A percentile compares a stretch with the other conserved stretches of the same genome.
phyloP scores from a whole-genome alignment of 1,140 invertebrate species.

The Apis dorsata region DNA sequence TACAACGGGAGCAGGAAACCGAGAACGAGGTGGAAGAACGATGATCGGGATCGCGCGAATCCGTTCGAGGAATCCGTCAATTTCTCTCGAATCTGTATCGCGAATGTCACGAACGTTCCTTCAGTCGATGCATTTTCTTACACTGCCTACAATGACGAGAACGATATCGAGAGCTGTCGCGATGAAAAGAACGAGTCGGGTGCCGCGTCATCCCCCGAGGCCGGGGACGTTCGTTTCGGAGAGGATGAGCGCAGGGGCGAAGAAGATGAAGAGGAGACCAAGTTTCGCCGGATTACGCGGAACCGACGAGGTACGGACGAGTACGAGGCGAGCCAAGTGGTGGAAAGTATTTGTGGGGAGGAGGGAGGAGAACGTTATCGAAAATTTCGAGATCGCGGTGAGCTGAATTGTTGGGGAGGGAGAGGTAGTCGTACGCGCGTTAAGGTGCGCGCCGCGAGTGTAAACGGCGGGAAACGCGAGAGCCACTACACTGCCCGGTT shows the following conservation, averaged over 20 bases:
- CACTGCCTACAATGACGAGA: conserved; percentile 69
- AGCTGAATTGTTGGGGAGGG: not conserved
- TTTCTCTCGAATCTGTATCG: conserved; percentile 1
- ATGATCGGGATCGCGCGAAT: conserved; percentile 16
- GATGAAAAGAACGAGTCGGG: not conserved
- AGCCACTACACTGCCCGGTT: conserved; percentile 69
- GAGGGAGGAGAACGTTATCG: conserved; percentile 5
- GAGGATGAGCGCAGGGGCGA: not conserved
- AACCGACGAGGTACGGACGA: not conserved
- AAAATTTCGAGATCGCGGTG: not conserved
- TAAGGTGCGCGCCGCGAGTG: not conserved
- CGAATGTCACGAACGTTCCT: conserved; percentile 36
- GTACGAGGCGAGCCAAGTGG: not conserved
- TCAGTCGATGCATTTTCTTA: conserved; percentile 60
- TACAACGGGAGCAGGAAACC: conserved; percentile 45
- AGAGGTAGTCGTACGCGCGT: not conserved
- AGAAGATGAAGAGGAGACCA: not conserved
- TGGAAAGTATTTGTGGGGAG: not conserved
- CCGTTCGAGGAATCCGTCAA: conserved; percentile 2
- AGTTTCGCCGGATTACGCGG: too few species aligned
- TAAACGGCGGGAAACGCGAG: conserved; percentile 4
- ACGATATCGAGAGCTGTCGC: conserved; percentile 5
- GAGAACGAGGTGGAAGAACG: conserved; percentile 28
- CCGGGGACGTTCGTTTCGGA: not conserved
- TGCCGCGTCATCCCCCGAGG: not conserved